Percentiles rank a stretch among this genome's conserved stretches.
Evolutionary conservation across 2,113 vertebrate genomes (phyloP).

Genomic region (Brachypodius melanocephalos): DNA sequence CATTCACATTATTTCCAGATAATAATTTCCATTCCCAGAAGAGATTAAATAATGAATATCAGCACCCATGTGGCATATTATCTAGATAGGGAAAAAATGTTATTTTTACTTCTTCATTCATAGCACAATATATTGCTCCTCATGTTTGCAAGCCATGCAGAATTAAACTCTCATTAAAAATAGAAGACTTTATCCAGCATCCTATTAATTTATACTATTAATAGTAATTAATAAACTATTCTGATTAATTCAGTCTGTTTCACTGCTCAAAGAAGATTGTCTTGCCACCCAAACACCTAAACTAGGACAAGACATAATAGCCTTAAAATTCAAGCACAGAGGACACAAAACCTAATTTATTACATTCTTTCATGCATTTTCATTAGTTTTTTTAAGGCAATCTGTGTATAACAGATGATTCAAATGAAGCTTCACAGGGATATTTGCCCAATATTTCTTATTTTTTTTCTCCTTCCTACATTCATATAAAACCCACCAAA

Average conservation of each 20-base stretch:
- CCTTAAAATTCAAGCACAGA: not conserved
- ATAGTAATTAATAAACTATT: not conserved
- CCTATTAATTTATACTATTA: not conserved
- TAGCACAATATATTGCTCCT: not conserved
- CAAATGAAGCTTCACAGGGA: not conserved
- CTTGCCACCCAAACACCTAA: not conserved
- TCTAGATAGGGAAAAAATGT: not conserved
- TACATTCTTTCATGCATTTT: not conserved
- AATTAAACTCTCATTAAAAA: not conserved
- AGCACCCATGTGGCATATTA: not conserved
- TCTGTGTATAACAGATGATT: not conserved
- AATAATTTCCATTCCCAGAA: not conserved
- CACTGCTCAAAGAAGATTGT: not conserved
- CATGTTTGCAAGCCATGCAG: not conserved
- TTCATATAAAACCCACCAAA: not conserved
- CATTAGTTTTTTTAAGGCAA: not conserved
- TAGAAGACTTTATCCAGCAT: not conserved
- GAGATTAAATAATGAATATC: not conserved
- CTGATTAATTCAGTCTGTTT: not conserved
- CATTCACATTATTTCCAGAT: conserved; percentile 11
- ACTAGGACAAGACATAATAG: not conserved
- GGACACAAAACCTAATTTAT: not conserved
- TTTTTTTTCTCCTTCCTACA: not conserved
- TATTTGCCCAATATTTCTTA: not conserved
- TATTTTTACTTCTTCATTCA: not conserved